Evolutionary conservation across 2,113 vertebrate species (phyloP), one percentile per base, ranked within the genome.

Genomic region (Myrmophylax atrothorax): DNA sequence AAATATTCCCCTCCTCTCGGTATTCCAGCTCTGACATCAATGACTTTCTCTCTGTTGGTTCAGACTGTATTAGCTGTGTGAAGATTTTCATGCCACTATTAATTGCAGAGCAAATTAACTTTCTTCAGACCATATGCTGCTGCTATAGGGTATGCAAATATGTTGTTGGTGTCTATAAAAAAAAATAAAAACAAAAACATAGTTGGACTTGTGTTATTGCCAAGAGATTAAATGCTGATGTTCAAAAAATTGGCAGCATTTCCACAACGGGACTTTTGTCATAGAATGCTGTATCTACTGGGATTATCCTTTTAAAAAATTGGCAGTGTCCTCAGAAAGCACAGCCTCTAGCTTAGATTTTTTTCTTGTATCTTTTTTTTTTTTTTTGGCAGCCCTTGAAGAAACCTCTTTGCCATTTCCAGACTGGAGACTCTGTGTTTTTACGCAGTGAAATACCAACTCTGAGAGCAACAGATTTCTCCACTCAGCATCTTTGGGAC

Each of bases 301-400:
- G 96, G 94, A 97, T 96, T 97, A 97, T 94, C 73, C 89, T 89
- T 81, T 56, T 77, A 67, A 94, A 93, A 94, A 96, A 84, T 84
- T 96, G 96, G 80, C 94, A 19, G 4, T 38, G 93, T 96, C 96
- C 87, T 84, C 16, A 26, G 64, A 96, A 90, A 87, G 42, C 42
- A 33, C 63, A 84, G 87, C 83, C 40, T 76, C 56, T 72, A 84
- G 55, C 38, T 83, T 60, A 4, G 20, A 11, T 37, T 26, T 38
- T 60, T 26, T 7, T 12, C 24, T 38, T 37, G 26, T 60, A 12
- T 37, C 33, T 58, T 59, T 37, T 24, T 59, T 8, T 14, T 26
- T 25, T 25, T 8, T 67, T 35, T 93, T 96, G 95, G 92, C 94
- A 56, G 80, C 63, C 22, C 63, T 23, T 26, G 89, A 84, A 96